Base-by-base conservation (phyloP, 2,888 invertebrate genomes). In the Antitype chi region DNA sequence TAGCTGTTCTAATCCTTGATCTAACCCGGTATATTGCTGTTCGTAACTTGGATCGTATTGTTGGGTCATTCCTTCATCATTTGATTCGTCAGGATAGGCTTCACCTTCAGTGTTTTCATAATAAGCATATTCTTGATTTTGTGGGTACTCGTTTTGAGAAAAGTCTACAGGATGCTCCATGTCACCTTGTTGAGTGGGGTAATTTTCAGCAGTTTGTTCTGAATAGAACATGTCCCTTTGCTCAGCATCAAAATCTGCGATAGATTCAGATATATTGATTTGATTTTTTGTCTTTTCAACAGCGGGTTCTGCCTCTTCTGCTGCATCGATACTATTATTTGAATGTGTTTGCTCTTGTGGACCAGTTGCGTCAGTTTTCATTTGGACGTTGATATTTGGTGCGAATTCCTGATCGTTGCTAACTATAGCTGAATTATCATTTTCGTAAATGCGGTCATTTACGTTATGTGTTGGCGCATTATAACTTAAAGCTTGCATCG, bases 41-140 rank as follows among this genome's bases (percentile, higher is more conserved):
- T 92, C 92, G 74, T 95, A 95, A 83, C 85, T 91, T 77, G 91
- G 94, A 83, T 96, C 95, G 78, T 95, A 95, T 11, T 85, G 90
- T 78, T 92, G 90, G n/a, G 89, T 88, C 23, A 92, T 84, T 82
- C 93, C 93, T 66, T 94, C 91, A 80, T 94, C 94, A 82, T 92
- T 92, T 69, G 92, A 84, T 83, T 93, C 93, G 9, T 55, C 78
- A 25, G 90, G 86, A 82, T 92, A 91, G 43, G 84, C 82, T 78
- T 93, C 91, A 25, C 80, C 78, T 71, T 92, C 91, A 55, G 85
- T 85, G 60, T 89, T 91, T 81, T 93, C 92, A 70, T 94, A 94
- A 87, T 94, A 93, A 67, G 84, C 80, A 81, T 92, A 92, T 78
- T 92, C 91, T 71, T 92, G 88, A 81, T 92, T 77, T 78, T 91